These are phyloP conservation scores for Ovibos moschatus DNA, from an alignment of 2,113 vertebrate species.

Conservation along the genomic window DNA sequence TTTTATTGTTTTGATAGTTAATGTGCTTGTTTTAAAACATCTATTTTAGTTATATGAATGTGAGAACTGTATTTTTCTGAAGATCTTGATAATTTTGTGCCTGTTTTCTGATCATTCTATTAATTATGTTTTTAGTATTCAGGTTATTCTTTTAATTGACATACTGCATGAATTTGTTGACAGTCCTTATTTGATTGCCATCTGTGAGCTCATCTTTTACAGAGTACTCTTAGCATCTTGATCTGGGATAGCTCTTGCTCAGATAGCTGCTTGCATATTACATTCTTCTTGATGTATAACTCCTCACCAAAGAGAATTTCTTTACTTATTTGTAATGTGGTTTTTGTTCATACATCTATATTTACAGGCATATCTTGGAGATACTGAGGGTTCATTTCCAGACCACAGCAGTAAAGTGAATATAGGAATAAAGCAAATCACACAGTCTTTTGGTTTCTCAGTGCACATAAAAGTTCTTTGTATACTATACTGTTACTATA, in stretches of 20 bases:
- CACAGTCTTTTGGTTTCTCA: neutral
- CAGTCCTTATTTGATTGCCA: neutral
- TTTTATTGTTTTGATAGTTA: neutral
- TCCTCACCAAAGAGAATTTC: neutral
- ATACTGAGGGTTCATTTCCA: neutral
- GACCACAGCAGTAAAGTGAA: neutral
- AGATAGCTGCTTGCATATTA: neutral
- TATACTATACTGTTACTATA: neutral
- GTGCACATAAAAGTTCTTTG: neutral
- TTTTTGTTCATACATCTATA: neutral
- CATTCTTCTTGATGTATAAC: neutral
- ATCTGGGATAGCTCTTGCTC: neutral
- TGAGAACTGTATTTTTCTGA: neutral
- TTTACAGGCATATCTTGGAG: neutral
- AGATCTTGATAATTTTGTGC: neutral
- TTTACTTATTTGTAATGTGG: neutral
- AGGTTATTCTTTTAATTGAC: constrained; percentile 5
- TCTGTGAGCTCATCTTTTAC: neutral
- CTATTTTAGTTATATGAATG: neutral
- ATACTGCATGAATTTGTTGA: neutral
- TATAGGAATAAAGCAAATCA: neutral
- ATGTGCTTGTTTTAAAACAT: neutral
- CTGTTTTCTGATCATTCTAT: neutral
- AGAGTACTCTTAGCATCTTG: neutral
- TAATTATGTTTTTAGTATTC: neutral